Evolutionary conservation across 2,113 vertebrate genomes (phyloP), one percentile per base, ranked within the genome.

Genomic region (Acrocephalus arundinaceus): DNA sequence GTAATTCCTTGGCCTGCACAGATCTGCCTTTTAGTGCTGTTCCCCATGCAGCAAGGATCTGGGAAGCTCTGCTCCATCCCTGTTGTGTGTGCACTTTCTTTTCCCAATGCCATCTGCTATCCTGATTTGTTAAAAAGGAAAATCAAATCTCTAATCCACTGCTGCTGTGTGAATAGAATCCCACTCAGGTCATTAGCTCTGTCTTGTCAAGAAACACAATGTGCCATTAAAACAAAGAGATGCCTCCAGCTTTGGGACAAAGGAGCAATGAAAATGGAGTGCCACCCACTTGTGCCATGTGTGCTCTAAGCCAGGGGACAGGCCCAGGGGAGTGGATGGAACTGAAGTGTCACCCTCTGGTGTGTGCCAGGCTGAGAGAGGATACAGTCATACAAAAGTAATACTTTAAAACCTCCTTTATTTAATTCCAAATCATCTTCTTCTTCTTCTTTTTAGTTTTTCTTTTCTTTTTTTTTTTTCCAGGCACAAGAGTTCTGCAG

Each of bases 51-150:
- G 75, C 20, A 71, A 77, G 54, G 66, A 81, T 35, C 68, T 70
- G 71, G 83, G 57, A 90, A 78, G 41, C 18, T 59, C 57, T 90
- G 65, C 59, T 80, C 30, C 30, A 68, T 21, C 35, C 39, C 81
- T 43, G 58, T 43, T 65, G 73, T 75, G 81, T 35, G 18, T n/a
- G 76, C 58, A 24, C 76, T 92, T 89, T 82, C 82, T 88, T 88
- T 61, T 88, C 72, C 57, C 82, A 77, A 33, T 72, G 11, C 91
- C 95, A 96, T 96, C 96, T 97, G 87, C 77, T 94, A 30, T 35
- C 74, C 70, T 37, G 77, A 92, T 90, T 92, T 75, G 73, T 83
- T 74, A 66, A 87, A 95, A 96, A 91, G 25, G 76, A 85, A 87
- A 94, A 94, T 77, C 66, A 89, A 75, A 87, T 89, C 74, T 92